These are phyloP conservation scores for Oreortyx pictus DNA, from an alignment of 2,797 vertebrate genomes.

Conservation along the genomic window DNA sequence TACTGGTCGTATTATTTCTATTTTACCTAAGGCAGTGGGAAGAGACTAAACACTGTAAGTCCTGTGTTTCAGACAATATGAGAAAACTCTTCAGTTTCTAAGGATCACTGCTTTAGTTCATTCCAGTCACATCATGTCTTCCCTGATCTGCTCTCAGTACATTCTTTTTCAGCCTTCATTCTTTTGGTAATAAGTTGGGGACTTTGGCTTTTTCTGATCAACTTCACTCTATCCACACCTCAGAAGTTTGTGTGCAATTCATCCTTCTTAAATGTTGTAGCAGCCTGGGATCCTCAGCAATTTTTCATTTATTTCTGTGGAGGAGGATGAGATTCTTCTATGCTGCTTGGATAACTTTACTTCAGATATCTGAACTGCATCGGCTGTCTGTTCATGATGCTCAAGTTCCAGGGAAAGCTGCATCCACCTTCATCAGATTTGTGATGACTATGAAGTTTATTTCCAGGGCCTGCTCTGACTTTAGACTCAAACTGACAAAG, in stretches of 20 bases:
- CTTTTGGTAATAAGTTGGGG: background rate
- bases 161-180: background rate
- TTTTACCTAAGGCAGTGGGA: background rate
- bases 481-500: background rate
- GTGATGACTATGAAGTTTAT: background rate
- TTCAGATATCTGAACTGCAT: background rate
- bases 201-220: background rate
- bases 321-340: background rate
- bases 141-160: rapidly evolving
- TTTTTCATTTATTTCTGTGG: background rate
- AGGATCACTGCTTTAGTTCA: background rate
- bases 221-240: background rate
- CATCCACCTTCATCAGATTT: background rate
- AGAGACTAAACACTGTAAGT: background rate
- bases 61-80: rapidly evolving
- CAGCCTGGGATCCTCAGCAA: background rate
- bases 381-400: background rate
- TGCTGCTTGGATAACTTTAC: background rate
- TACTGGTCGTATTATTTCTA: rapidly evolving
- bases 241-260: background rate
- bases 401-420: background rate
- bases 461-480: background rate
- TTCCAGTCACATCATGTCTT: background rate
- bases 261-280: background rate
- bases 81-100: background rate